Evolutionary conservation across 2,888 invertebrate species (phyloP), one percentile per base, ranked within the genome.

Genomic region (Mayetiola destructor): DNA sequence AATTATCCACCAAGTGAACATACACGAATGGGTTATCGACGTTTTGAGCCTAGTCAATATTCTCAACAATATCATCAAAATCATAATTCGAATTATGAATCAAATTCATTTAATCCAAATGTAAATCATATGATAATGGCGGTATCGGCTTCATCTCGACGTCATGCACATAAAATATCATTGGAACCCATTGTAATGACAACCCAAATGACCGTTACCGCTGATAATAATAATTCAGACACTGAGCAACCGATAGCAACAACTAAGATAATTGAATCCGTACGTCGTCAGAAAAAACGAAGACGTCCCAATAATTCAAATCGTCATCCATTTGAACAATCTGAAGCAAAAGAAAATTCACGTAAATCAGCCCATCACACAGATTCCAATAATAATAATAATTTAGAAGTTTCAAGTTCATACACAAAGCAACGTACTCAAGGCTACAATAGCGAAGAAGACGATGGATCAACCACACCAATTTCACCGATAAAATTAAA

Each of bases 401-500:
- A 53, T 53, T 53, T 53, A n/a, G 53, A 53, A 32, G 27, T 53
- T 32, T 53, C 53, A n/a, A 53, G 20, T 16, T 53, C 53, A 18
- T 53, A 53, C 18, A 18, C 53, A 32, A 53, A 53, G 14, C 53
- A 29, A 20, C 29, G 53, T 8, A 53, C 53, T 18, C 53, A 53
- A 20, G 53, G 53, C 18, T 30, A 32, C 4, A 48, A 53, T 20
- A 35, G 35, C 8, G 36, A 55, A 36, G 55, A 55, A 21, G 36
- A 35, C 4, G 4, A 37, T 10, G 6, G 18, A 8, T 3, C 29
- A 18, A 53, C 53, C 2, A 53, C 32, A 18, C 53, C 29, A 53
- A 32, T 53, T 68, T 57, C 20, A 73, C 1, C 16, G 74, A 30
- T 67, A 65, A 2, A 27, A 74, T 18, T 18, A 16, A 32, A 18